These are phyloP conservation scores for Peromyscus leucopus DNA, from an alignment of 2,113 vertebrate species.

Conservation along the genomic window DNA sequence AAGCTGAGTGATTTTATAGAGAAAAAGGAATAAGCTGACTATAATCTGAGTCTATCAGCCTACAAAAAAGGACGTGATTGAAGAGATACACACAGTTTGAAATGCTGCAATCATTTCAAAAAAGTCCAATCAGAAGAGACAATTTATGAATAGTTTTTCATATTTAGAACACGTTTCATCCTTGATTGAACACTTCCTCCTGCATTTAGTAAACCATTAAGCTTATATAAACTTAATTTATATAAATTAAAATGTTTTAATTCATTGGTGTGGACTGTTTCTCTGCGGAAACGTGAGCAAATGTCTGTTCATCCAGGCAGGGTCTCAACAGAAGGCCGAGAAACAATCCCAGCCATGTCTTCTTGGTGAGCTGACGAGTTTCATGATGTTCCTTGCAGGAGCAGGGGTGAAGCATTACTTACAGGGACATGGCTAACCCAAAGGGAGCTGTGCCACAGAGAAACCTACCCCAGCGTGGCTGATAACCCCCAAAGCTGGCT, in stretches of 20 bases:
- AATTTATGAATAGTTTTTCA: constrained; percentile 12
- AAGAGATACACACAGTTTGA: background rate
- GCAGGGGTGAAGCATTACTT: too few relatives aligned
- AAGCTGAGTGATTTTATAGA: background rate
- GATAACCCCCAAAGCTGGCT: background rate
- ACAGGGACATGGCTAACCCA: background rate
- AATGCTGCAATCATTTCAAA: background rate
- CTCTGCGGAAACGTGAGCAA: background rate
- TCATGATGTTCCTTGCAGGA: too few relatives aligned
- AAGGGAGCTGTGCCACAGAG: background rate
- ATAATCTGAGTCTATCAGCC: background rate
- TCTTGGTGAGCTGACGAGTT: background rate
- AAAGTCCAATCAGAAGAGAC: background rate
- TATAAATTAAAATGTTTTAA: background rate
- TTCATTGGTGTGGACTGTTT: background rate
- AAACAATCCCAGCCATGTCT: background rate
- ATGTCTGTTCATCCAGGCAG: background rate
- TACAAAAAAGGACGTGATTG: background rate
- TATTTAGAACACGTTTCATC: constrained; percentile 28
- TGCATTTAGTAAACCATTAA: constrained; percentile 24
- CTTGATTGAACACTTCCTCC: background rate
- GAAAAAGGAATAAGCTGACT: background rate
- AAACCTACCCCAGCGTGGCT: background rate
- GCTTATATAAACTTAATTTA: background rate
- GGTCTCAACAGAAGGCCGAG: background rate